Evolutionary conservation across 92 coral and sea anemone genomes (phyloP), one percentile per base, ranked within the genome.

Genomic region (Virgularia gustaviana): DNA sequence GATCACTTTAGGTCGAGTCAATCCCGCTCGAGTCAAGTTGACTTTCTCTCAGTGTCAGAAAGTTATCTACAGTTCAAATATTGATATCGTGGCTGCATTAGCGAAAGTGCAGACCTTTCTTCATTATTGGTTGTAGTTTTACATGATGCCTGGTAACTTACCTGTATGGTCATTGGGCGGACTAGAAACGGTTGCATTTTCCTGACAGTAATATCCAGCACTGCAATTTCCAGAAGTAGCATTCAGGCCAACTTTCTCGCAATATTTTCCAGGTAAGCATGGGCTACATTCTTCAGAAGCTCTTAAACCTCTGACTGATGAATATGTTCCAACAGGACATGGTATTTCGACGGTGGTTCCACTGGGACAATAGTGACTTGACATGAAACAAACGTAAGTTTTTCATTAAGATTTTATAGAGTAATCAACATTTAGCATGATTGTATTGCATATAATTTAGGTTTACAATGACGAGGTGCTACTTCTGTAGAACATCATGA

Each of bases 191-290:
- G 99, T 87, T 19, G 99, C 96, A 76, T 87, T 94, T 16, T 85
- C 84, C 45, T 82, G 77, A 76, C 99, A 94, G 63, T 88, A 94
- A 70, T 65, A 94, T 1, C 99, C 96, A 51, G 88, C 90, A 59
- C 92, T 83, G 62, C 99, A 94, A 84, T 94, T 94, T 15, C 96
- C 99, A 39, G 99, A 77, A 12, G 96, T 90, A 28, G 73, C 47
- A 68, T 94, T 88, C 22, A 89, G 86, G 4, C 99, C 99, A 15
- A 85, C 78, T 35, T 47, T 57, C 56, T 73, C 87, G 72, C 99
- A 94, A 49, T 66, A 94, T 20, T 86, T 85, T 39, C 99, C 99
- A 16, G 99, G 95, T 38, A 88, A 84, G 49, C 99, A 94, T 19
- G 71, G 67, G 64, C 83, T 86, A 70, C 99, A 94, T 35, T 90